Percentiles rank a stretch among this genome's conserved stretches.
phyloP scores from a whole-genome alignment of 92 coral and sea anemone genomes.

The Epizoanthus scotinus region DNA sequence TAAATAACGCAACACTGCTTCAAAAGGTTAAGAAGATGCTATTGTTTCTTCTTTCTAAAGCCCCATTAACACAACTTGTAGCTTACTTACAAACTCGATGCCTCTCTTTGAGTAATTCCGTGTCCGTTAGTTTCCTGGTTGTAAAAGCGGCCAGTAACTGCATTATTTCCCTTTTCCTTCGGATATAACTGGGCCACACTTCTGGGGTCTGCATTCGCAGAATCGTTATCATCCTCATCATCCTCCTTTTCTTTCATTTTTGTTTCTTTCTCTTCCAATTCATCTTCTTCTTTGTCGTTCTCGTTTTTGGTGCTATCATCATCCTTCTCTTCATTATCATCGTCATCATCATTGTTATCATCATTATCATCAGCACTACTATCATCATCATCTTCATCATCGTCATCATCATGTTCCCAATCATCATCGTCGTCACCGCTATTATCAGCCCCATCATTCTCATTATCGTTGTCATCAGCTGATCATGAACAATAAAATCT shows the following conservation, averaged over 20 bases:
- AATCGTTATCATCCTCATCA: background rate
- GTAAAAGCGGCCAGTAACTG: background rate
- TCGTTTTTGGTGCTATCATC: background rate
- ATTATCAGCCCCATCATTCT: background rate
- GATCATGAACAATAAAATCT: slow-evolving; percentile 4
- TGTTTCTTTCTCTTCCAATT: background rate
- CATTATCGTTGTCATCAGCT: slow-evolving; percentile 17
- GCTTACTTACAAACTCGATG: no score
- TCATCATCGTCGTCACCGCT: slow-evolving; percentile 1
- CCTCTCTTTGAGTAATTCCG: no score
- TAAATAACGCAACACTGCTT: no score
- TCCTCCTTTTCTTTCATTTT: background rate
- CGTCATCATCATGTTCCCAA: background rate
- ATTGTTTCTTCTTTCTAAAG: no score
- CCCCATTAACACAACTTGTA: no score
- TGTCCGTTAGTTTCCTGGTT: no score
- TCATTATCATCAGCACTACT: background rate
- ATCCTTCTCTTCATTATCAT: background rate
- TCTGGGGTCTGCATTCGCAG: background rate
- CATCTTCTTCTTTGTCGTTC: background rate
- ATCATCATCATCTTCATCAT: background rate
- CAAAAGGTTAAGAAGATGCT: no score
- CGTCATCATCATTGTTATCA: slow-evolving; percentile 15
- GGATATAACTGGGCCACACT: background rate
- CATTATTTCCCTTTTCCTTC: slow-evolving; percentile 5